Evolutionary conservation across 92 coral and sea anemone genomes (phyloP).

Genomic region (Plumapathes pennacea): DNA sequence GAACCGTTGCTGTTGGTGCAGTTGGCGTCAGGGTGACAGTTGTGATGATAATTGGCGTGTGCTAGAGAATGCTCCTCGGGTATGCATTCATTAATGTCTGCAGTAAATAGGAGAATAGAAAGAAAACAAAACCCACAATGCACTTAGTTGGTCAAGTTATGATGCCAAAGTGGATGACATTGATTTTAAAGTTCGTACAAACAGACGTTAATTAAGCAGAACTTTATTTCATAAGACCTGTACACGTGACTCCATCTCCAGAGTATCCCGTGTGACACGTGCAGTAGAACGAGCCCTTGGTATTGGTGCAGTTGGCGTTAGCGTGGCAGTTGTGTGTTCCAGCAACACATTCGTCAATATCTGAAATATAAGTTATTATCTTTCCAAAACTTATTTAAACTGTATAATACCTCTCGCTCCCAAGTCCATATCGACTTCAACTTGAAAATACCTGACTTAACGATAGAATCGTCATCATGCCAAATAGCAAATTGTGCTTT

Average conservation of each 20-base stretch:
- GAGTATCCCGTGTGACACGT: slow-evolving; percentile 80
- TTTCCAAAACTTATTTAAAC: slow-evolving; percentile 8
- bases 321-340: slow-evolving; percentile 69
- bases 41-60: slow-evolving; percentile 21
- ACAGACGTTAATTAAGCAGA: too few relatives aligned
- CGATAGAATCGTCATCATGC: too few relatives aligned
- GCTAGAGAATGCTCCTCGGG: slow-evolving; percentile 12
- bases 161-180: too few relatives aligned
- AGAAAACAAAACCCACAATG: too few relatives aligned
- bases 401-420: not conserved
- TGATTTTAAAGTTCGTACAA: too few relatives aligned
- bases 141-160: too few relatives aligned
- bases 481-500: too few relatives aligned
- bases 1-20: slow-evolving; percentile 56
- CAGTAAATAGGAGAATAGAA: not conserved
- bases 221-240: too few relatives aligned
- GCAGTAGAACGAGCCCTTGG: slow-evolving; percentile 79
- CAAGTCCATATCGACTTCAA: too few relatives aligned
- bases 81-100: slow-evolving; percentile 68
- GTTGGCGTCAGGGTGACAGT: slow-evolving; percentile 55
- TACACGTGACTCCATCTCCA: slow-evolving; percentile 69
- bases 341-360: slow-evolving; percentile 54
- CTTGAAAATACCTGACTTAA: too few relatives aligned
- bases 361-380: slow-evolving; percentile 27
- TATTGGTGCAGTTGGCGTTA: slow-evolving; percentile 71